Percentiles rank a stretch among this genome's conserved stretches.
Conservation (phyloP, 2,113 vertebrate species). For the Pseudonaja textilis region DNA sequence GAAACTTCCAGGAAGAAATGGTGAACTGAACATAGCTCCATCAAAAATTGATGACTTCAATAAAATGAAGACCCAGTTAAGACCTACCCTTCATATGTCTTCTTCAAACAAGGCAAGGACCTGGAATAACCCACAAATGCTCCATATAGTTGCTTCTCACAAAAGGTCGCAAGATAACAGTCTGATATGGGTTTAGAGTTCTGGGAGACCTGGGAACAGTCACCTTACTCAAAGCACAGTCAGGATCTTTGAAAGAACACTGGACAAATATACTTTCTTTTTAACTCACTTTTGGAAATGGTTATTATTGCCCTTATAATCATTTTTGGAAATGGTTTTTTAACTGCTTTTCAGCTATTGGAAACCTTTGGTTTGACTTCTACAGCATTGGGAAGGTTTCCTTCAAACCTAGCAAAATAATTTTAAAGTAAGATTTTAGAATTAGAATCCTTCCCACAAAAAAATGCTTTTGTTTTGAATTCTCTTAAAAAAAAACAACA, state of each 20-base stretch:
- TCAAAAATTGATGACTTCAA: not conserved
- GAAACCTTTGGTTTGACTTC: not conserved
- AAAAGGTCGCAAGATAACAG: not conserved
- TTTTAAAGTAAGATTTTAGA: not conserved
- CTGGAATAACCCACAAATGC: not conserved
- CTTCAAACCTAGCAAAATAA: not conserved
- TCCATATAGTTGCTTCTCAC: not conserved
- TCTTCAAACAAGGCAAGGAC: not conserved
- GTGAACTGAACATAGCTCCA: not conserved
- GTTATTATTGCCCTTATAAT: not conserved
- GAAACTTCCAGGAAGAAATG: not conserved
- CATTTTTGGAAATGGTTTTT: not conserved
- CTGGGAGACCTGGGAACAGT: not conserved
- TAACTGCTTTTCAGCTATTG: not conserved
- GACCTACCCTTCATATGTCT: not conserved
- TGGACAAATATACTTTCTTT: not conserved
- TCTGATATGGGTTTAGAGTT: not conserved
- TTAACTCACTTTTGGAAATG: not conserved
- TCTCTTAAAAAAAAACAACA: not conserved
- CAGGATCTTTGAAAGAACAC: not conserved
- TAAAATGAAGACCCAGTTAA: not conserved
- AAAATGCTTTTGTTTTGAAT: not conserved
- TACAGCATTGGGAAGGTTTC: not conserved
- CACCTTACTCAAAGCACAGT: not conserved
- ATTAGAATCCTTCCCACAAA: not conserved